Evolutionary conservation across 2,888 invertebrate species (phyloP).

Genomic region (Tipula lateralis): DNA sequence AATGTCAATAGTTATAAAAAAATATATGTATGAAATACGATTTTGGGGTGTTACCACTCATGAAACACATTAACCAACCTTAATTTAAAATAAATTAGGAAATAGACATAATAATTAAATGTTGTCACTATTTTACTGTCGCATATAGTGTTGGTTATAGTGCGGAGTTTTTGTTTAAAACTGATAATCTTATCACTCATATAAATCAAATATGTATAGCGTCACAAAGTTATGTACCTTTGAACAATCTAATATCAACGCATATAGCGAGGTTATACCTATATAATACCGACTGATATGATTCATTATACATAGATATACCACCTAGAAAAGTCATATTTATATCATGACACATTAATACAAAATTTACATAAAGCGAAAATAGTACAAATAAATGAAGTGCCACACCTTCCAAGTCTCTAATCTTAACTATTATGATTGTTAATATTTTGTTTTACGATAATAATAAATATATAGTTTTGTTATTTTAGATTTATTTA

Average conservation of each 20-base stretch:
- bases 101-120: background rate
- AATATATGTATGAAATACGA: background rate
- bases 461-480: background rate
- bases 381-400: background rate
- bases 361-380: background rate
- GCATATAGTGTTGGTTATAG: no score
- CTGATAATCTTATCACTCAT: background rate
- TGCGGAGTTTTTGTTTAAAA: constrained; percentile 13
- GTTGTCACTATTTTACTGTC: constrained; percentile 7
- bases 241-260: background rate
- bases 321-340: constrained; percentile 5
- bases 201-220: background rate
- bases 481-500: background rate
- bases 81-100: background rate
- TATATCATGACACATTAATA: background rate
- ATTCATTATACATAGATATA: background rate
- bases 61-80: constrained; percentile 11
- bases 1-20: constrained; percentile 3
- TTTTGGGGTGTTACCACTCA: background rate
- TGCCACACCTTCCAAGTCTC: background rate
- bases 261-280: background rate
- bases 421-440: constrained; percentile 6
- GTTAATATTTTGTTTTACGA: background rate
- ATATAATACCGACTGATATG: background rate
- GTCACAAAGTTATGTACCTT: background rate